Base-by-base conservation (phyloP, 64 coral and sea anemone species). In the Stylophora pistillata region DNA sequence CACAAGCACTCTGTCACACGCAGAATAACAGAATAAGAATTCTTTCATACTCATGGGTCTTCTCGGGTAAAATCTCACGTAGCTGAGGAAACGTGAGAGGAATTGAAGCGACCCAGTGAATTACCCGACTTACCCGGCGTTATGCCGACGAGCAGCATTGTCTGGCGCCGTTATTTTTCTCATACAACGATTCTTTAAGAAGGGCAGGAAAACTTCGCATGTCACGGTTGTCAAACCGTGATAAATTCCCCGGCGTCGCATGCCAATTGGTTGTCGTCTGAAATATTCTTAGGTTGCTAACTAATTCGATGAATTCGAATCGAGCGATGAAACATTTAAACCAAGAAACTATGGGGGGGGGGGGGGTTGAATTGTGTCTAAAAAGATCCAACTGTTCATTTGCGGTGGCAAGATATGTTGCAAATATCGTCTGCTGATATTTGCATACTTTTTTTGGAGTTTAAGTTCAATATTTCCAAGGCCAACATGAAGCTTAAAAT, bases 1-100 rank as follows among this genome's bases (percentile, higher is more conserved):
- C 6, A 93, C 55, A 15, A 88, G 86, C 4, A 93, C 76, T 26
- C 91, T 77, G 86, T 88, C 83, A n/a, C n/a, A n/a, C n/a, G n/a
- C n/a, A n/a, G n/a, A n/a, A n/a, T n/a, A n/a, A 41, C 91, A 93
- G 2, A 93, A 77, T n/a, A 56, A 74, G 53, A 88, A 88, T 13
- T 78, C 68, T 6, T 68, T 56, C 10, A 10, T 9, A 34, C 6
- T 83, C 16, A 88, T 56, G 9, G 91, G 91, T 25, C 88, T 86
- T 11, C 75, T 59, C 13, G 91, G 91, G 31, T 83, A 88, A 27
- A 93, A 93, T 9, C 52, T 72, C 15, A 93, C 70, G 30, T 88
- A 93, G 28, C 57, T 76, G 77, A n/a, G 77, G 86, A 10, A 16
- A 27, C 4, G 91, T 58, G 21, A 93, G 15, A 61, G 15, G 15